A percentile compares a stretch with the other conserved stretches of the same genome.
Conservation (phyloP, 2,888 invertebrate species). For the Sarcophaga variegata region DNA sequence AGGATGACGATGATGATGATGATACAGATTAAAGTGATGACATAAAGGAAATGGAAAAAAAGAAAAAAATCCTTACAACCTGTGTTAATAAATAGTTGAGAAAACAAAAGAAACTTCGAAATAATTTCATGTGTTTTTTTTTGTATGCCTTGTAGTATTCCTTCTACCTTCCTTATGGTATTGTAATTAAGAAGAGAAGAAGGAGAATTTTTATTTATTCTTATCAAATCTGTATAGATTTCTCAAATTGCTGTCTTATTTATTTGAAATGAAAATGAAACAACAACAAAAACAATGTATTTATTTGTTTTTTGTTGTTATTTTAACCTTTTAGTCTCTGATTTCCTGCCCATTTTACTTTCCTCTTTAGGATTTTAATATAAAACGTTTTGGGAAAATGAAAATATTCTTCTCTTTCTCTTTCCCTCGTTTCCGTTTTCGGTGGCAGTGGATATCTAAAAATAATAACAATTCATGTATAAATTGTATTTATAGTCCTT, state of each 20-base stretch:
- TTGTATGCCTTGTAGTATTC: not conserved
- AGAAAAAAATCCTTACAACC: not conserved
- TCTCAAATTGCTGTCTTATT: no score
- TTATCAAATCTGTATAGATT: no score
- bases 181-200: no score
- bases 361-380: not conserved
- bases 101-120: not conserved
- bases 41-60: not conserved
- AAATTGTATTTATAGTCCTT: conserved; percentile 28
- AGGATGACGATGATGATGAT: conserved; percentile 11
- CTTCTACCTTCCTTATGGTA: no score
- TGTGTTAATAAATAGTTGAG: no score
- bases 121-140: not conserved
- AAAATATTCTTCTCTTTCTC: not conserved
- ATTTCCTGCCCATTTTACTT: not conserved
- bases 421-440: not conserved
- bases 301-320: not conserved
- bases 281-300: not conserved
- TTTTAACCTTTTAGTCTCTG: not conserved
- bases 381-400: not conserved
- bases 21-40: conserved; percentile 1
- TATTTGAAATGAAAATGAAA: no score
- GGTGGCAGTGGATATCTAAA: not conserved
- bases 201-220: no score
- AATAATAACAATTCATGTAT: conserved; percentile 17